Evolutionary conservation across 2,888 invertebrate genomes (phyloP).

Genomic region (Drosophila demipolita): DNA sequence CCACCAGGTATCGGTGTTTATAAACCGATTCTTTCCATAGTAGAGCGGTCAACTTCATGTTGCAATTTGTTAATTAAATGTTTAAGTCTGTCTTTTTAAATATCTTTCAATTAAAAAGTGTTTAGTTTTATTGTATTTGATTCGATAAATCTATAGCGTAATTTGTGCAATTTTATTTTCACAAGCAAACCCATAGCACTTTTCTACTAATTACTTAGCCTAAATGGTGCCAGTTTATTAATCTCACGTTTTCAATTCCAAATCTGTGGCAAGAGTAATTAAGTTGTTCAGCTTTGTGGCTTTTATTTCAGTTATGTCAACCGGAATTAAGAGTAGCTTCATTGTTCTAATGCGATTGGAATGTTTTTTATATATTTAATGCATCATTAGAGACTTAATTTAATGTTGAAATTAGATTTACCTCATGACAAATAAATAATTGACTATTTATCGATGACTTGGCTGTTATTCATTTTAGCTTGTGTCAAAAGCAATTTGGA

Average conservation of each 20-base stretch:
- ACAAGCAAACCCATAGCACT: conserved; percentile 12
- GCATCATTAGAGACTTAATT: neutral
- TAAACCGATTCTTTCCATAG: conserved; percentile 19
- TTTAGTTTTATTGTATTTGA: conserved; percentile 7
- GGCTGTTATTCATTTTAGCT: neutral
- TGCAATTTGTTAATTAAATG: conserved; percentile 9
- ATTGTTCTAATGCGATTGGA: neutral
- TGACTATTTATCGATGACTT: neutral
- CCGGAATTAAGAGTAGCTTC: neutral
- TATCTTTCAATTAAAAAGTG: conserved; percentile 23
- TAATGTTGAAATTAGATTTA: neutral
- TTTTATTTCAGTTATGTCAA: neutral
- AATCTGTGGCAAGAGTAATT: neutral
- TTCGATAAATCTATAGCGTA: conserved; percentile 6
- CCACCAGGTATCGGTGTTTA: conserved; percentile 30
- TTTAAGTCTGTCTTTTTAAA: neutral
- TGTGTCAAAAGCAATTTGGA: neutral
- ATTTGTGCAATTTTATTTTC: conserved; percentile 36
- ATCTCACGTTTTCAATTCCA: neutral
- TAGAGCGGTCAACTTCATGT: conserved; percentile 16
- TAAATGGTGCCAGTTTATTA: conserved; percentile 13
- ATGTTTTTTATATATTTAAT: neutral
- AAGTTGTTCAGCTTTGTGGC: neutral
- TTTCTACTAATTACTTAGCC: conserved; percentile 17
- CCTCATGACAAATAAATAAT: neutral